phyloP scores from a whole-genome alignment of 2,888 invertebrate species.

The Tenthredo distinguenda region DNA sequence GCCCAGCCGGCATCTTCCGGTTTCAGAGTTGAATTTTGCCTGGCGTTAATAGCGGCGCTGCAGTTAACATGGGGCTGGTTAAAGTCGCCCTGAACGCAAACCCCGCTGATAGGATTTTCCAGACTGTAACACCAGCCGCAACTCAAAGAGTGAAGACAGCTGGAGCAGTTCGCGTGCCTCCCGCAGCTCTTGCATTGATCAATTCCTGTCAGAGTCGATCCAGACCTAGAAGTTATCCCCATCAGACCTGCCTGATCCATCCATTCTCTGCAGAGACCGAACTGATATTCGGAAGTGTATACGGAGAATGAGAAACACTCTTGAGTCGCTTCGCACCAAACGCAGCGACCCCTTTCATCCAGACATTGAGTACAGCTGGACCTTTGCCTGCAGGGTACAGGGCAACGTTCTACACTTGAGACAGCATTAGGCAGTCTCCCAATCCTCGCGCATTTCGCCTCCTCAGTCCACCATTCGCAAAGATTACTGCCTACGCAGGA shows the following conservation, averaged over 20 bases:
- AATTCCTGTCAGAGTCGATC: slow-evolving; percentile 70
- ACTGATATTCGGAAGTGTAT: slow-evolving; percentile 96
- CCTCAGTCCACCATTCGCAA: slow-evolving; percentile 97
- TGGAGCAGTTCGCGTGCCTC: slow-evolving; percentile 87
- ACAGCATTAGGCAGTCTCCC: slow-evolving; percentile 86
- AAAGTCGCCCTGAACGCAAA: slow-evolving; percentile 93
- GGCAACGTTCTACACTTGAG: slow-evolving; percentile 85
- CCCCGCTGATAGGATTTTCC: slow-evolving; percentile 92
- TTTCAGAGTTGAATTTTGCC: slow-evolving; percentile 77
- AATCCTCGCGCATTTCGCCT: slow-evolving; percentile 90
- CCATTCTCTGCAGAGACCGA: slow-evolving; percentile 96
- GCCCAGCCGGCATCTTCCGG: slow-evolving; percentile 90
- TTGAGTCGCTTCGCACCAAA: slow-evolving; percentile 96
- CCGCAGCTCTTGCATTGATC: slow-evolving; percentile 91
- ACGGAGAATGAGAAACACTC: slow-evolving; percentile 98
- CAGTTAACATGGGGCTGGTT: slow-evolving; percentile 88
- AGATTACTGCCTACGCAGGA: slow-evolving; percentile 86
- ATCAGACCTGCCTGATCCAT: slow-evolving; percentile 86
- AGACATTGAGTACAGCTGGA: slow-evolving; percentile 90
- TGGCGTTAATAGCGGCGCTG: slow-evolving; percentile 82
- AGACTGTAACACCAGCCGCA: slow-evolving; percentile 97
- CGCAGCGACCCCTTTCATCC: slow-evolving; percentile 92
- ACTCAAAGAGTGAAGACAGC: slow-evolving; percentile 90
- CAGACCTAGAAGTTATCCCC: slow-evolving; percentile 74
- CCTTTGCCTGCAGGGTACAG: slow-evolving; percentile 89